Evolutionary conservation across 2,113 vertebrate species (phyloP), one percentile per base, ranked within the genome.

Genomic region (Sylvilagus bachmani): DNA sequence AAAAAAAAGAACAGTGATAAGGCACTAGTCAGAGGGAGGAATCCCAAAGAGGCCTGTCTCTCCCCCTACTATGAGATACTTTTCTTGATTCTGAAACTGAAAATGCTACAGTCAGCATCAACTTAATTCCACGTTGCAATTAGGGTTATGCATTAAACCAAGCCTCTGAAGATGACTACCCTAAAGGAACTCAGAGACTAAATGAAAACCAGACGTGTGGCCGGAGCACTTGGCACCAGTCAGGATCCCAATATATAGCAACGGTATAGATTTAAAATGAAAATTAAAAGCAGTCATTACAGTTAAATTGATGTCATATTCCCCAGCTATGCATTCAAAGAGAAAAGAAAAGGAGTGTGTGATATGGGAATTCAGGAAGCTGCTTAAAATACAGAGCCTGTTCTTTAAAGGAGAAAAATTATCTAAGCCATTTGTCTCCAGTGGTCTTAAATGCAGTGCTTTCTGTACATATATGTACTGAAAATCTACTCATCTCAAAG

Each of bases 61-160:
- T 97, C 97, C 96, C 97, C 96, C 83, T 98, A 97, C 97, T 94
- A 96, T 97, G 97, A 98, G 98, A 97, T 97, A 95, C 86, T 98
- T 98, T 96, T 96, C 97, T 97, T 97, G 96, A 97, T 96, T 98
- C 96, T 96, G 85, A 96, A 97, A 96, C 95, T 95, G 96, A 98
- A 98, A 98, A 96, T 86, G 97, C 98, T 98, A 92, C 89, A 97
- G 98, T 99, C 98, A 98, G 98, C 98, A 98, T 96, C 95, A 97
- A 97, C 97, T 98, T 98, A 98, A 98, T 97, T 98, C 98, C 98
- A 98, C 98, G 88, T 96, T 98, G 97, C 98, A 98, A 98, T 99
- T 98, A 98, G 98, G 98, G 98, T 98, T 98, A 97, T 97, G 98
- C 97, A 98, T 98, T 98, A 98, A 98, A 98, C 97, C 97, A 97